phyloP scores from a whole-genome alignment of 2,888 invertebrate genomes.

The Tinea pellionella region DNA sequence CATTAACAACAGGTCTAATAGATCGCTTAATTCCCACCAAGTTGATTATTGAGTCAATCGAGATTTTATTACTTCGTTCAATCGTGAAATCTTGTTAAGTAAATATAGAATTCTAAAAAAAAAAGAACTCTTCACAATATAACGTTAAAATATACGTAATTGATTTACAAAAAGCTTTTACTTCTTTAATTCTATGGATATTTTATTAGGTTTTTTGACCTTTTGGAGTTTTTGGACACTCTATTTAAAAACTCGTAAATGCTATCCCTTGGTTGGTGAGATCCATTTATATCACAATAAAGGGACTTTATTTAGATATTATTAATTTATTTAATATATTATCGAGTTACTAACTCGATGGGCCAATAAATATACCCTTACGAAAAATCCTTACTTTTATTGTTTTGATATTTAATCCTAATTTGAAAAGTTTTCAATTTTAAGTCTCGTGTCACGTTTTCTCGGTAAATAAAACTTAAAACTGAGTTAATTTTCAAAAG shows the following conservation, averaged over 20 bases:
- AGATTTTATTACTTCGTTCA: conserved; percentile 16
- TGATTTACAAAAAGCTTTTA: conserved; percentile 8
- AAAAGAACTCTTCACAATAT: background rate
- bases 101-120: conserved; percentile 4
- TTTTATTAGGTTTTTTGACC: conserved; percentile 1
- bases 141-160: background rate
- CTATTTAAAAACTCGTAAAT: background rate
- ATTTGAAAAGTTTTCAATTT: no score
- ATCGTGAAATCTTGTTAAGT: conserved; percentile 9
- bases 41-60: conserved; percentile 9
- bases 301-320: background rate
- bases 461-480: no score
- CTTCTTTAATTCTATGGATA: background rate
- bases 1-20: no score
- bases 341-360: no score
- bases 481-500: no score
- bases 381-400: no score
- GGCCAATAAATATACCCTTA: no score
- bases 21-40: no score
- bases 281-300: background rate
- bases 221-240: background rate
- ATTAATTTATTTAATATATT: background rate
- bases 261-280: background rate
- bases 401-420: no score
- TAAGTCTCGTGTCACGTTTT: no score